Conservation (phyloP, 1,140 invertebrate genomes). For the Saccostrea echinata region DNA sequence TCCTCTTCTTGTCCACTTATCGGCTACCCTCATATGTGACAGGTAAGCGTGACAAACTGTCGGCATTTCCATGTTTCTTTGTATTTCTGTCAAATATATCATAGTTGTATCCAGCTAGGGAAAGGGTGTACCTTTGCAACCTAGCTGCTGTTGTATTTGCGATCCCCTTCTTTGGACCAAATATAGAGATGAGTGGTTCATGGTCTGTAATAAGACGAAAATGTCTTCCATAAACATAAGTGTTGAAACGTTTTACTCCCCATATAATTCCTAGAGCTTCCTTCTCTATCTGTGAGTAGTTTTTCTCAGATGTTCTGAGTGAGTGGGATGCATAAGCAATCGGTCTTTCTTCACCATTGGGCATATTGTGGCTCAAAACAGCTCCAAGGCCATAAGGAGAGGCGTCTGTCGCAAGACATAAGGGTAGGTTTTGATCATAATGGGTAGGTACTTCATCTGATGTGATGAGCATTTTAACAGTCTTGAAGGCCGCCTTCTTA, state of each 20-base stretch:
- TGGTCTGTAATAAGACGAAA: constrained; percentile 77
- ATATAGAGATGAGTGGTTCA: constrained; percentile 76
- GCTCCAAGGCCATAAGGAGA: too few relatives aligned
- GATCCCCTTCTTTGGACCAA: constrained; percentile 69
- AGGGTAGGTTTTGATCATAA: too few relatives aligned
- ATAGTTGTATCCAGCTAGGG: too few relatives aligned
- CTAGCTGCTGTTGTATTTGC: constrained; percentile 70
- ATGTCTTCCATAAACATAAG: constrained; percentile 80
- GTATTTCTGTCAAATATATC: too few relatives aligned
- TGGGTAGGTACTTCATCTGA: too few relatives aligned
- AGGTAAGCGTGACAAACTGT: too few relatives aligned
- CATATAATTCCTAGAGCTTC: constrained; percentile 82
- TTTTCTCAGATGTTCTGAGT: constrained; percentile 79
- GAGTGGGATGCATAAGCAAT: constrained; percentile 80
- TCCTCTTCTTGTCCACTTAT: background rate
- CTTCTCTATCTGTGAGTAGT: too few relatives aligned
- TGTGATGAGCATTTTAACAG: too few relatives aligned
- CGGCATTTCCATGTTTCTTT: too few relatives aligned
- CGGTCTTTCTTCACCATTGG: constrained; percentile 78
- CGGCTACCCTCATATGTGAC: background rate
- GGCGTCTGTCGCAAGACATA: too few relatives aligned
- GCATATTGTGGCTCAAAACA: too few relatives aligned
- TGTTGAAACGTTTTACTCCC: constrained; percentile 81
- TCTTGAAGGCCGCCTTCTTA: too few relatives aligned
- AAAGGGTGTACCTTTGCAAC: constrained; percentile 77